phyloP scores from a whole-genome alignment of 2,888 invertebrate species.

The Sialis lutaria region DNA sequence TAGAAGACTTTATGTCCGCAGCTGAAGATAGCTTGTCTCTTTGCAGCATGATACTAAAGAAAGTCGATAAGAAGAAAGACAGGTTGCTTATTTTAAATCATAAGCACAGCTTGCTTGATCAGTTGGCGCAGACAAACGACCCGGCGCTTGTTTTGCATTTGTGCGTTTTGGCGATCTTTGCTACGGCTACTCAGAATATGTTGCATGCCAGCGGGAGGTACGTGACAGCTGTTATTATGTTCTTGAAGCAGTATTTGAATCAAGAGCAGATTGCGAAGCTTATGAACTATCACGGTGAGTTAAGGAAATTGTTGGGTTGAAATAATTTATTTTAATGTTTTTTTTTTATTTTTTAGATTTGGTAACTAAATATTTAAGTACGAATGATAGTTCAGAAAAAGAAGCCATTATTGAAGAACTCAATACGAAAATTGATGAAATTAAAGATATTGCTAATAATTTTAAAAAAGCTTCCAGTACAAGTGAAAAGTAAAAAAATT shows the following conservation, averaged over 20 bases:
- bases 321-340: conserved; percentile 3
- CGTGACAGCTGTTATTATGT: conserved; percentile 62
- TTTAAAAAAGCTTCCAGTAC: conserved; percentile 23
- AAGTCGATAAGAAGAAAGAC: conserved; percentile 80
- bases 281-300: conserved; percentile 60
- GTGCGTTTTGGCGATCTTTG: conserved; percentile 61
- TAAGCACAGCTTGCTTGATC: conserved; percentile 62
- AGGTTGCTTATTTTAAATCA: conserved; percentile 60
- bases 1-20: conserved; percentile 66
- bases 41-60: conserved; percentile 68
- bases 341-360: conserved; percentile 34
- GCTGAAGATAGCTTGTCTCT: conserved; percentile 52
- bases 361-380: conserved; percentile 40
- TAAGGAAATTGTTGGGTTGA: not conserved
- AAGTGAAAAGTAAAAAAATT: too few species aligned
- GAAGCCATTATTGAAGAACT: conserved; percentile 29
- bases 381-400: conserved; percentile 27
- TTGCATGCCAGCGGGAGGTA: conserved; percentile 88
- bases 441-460: conserved; percentile 34
- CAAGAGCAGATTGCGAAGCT: conserved; percentile 45
- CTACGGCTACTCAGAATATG: conserved; percentile 61
- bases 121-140: conserved; percentile 56
- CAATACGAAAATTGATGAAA: conserved; percentile 26
- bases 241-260: conserved; percentile 50
- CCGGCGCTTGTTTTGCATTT: conserved; percentile 66